Evolutionary conservation across 2,797 vertebrate species (phyloP).

Genomic region (Poecile montanus): DNA sequence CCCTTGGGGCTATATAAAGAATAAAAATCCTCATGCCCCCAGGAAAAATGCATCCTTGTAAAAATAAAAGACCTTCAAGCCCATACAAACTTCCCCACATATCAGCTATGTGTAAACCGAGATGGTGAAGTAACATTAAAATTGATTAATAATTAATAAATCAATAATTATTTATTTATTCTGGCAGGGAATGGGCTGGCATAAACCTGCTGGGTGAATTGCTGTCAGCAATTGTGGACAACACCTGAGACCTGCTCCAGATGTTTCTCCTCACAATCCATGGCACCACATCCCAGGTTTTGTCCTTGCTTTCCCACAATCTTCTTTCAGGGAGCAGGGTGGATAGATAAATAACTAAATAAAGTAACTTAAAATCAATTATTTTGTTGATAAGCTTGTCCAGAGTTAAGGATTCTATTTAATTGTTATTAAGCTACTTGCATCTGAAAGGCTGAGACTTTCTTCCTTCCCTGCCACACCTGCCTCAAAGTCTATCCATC

Average conservation of each 20-base stretch:
- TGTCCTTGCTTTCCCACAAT: not conserved
- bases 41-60: not conserved
- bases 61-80: not conserved
- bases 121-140: not conserved
- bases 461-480: not conserved
- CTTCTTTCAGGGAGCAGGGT: not conserved
- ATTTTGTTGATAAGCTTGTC: not conserved
- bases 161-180: not conserved
- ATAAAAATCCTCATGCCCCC: not conserved
- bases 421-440: not conserved
- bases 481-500: not conserved
- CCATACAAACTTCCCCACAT: accelerated
- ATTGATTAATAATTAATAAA: not conserved
- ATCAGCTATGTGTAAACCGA: accelerated
- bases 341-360: not conserved
- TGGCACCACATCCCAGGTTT: not conserved
- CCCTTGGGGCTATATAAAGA: not conserved
- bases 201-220: not conserved
- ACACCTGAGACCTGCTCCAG: not conserved
- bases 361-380: not conserved
- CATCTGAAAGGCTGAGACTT: not conserved
- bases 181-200: not conserved
- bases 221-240: not conserved
- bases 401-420: not conserved
- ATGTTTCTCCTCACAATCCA: not conserved